These are phyloP conservation scores for Trichonephila inaurata DNA, from an alignment of 1,140 invertebrate species.

Conservation along the genomic window DNA sequence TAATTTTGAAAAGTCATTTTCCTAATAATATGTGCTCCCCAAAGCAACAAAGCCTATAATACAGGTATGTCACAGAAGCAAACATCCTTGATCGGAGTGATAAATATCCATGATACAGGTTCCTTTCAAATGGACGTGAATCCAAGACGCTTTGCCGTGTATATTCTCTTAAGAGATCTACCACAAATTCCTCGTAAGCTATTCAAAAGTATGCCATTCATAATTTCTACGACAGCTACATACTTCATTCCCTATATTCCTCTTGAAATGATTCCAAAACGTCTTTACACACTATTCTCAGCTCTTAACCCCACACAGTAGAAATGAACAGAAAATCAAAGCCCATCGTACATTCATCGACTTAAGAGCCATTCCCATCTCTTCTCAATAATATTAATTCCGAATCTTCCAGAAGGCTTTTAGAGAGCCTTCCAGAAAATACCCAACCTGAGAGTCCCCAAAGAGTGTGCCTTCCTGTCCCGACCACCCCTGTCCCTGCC, in stretches of 20 bases:
- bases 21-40: no score
- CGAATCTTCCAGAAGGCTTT: background rate
- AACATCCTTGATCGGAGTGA: no score
- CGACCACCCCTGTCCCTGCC: background rate
- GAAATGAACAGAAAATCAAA: background rate
- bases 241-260: background rate
- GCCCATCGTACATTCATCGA: background rate
- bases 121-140: no score
- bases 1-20: no score
- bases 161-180: background rate
- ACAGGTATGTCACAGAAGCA: no score
- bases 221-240: background rate
- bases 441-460: background rate
- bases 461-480: slow-evolving; percentile 2
- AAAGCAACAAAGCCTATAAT: no score
- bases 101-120: no score
- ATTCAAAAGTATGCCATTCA: background rate
- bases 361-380: background rate
- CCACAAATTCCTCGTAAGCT: background rate
- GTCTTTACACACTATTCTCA: background rate
- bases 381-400: slow-evolving; percentile 34
- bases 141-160: no score
- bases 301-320: background rate
- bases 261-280: background rate
- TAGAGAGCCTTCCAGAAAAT: background rate